Conservation (phyloP, 2,113 vertebrate genomes). For the Oriolus oriolus region DNA sequence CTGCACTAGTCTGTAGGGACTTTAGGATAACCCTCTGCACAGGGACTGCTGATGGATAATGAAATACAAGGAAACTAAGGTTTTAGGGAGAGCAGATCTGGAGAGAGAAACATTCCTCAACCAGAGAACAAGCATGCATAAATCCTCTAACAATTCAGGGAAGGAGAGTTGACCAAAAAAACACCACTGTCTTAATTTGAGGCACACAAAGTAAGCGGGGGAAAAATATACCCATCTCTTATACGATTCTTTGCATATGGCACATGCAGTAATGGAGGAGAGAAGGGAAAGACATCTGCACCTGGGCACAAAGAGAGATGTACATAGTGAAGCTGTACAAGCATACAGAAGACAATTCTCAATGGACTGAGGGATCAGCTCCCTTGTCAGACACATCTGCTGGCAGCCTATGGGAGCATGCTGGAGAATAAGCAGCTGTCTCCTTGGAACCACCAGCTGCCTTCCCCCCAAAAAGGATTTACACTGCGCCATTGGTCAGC, state of each 20-base stretch:
- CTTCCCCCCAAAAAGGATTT: not conserved
- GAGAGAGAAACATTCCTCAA: not conserved
- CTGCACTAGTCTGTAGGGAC: not conserved
- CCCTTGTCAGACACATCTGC: not conserved
- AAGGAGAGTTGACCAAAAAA: not conserved
- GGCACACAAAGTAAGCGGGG: not conserved
- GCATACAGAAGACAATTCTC: not conserved
- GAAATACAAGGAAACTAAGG: not conserved
- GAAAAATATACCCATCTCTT: not conserved
- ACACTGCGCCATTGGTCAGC: not conserved
- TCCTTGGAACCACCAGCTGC: not conserved
- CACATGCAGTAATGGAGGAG: not conserved
- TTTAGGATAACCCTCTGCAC: not conserved
- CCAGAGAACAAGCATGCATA: not conserved
- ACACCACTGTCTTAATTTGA: not conserved
- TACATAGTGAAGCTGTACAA: not conserved
- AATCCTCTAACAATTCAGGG: not conserved
- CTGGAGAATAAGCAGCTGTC: not conserved
- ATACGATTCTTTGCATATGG: not conserved
- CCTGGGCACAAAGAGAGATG: not conserved
- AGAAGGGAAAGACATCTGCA: not conserved
- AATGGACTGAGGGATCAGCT: not conserved
- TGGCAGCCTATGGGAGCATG: not conserved
- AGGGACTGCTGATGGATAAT: not conserved
- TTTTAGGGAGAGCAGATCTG: not conserved